Conservation (phyloP, 2,797 vertebrate genomes). For the Buceros bicornis region DNA sequence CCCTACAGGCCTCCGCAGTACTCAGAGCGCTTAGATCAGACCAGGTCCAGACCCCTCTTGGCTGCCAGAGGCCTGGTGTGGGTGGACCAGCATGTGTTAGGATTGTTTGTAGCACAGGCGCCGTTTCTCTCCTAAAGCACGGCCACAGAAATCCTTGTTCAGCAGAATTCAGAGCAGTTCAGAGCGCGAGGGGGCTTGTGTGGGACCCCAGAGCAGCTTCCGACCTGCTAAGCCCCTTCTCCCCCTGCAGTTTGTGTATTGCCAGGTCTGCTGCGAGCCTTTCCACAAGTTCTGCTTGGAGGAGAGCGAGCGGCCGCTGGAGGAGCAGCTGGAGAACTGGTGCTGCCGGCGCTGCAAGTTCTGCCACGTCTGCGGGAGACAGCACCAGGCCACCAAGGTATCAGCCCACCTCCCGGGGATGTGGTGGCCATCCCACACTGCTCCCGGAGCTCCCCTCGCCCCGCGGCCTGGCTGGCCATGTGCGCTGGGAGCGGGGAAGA, state of each 20-base stretch:
- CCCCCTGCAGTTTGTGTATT: conserved; percentile 93
- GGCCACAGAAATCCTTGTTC: not conserved
- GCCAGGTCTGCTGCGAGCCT: conserved; percentile 99
- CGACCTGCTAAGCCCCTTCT: conserved; percentile 48
- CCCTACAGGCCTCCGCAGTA: not conserved
- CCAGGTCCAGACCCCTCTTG: not conserved
- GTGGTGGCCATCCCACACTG: fast-evolving
- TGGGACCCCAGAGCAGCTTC: not conserved
- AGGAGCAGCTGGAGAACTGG: conserved; percentile 99
- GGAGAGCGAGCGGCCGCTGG: conserved; percentile 94
- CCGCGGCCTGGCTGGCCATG: fast-evolving
- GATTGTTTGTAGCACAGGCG: not conserved
- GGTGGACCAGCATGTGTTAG: fast-evolving
- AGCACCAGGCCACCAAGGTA: conserved; percentile 91
- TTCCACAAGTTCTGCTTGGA: conserved; percentile 99
- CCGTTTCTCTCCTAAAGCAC: not conserved
- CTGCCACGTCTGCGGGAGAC: conserved; percentile 96
- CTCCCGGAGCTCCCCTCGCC: not conserved
- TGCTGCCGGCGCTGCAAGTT: conserved; percentile 97
- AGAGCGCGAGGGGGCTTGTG: not conserved
- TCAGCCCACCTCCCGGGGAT: not conserved
- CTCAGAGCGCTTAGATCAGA: not conserved
- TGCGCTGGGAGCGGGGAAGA: not conserved
- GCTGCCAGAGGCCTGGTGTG: not conserved
- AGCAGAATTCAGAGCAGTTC: not conserved